Evolutionary conservation across 1,140 invertebrate genomes (phyloP).

Genomic region (Aphaenogaster ashmeadi): DNA sequence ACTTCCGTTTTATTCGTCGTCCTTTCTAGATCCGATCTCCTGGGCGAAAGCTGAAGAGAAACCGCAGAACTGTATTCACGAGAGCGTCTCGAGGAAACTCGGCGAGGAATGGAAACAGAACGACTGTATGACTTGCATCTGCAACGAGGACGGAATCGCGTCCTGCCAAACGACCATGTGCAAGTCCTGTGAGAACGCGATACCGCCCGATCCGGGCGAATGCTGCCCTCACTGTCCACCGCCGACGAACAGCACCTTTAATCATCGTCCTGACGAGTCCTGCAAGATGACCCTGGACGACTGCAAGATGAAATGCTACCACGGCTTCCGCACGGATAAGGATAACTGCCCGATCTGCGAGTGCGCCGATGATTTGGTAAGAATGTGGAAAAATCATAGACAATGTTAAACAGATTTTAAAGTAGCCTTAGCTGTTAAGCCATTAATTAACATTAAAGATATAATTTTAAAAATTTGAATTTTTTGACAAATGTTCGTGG

Average conservation of each 20-base stretch:
- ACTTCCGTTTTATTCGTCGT: neutral
- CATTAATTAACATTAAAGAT: neutral
- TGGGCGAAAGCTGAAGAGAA: conserved; percentile 73
- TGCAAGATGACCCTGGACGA: conserved; percentile 63
- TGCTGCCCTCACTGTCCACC: conserved; percentile 83
- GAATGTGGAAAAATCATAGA: neutral
- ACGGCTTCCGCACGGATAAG: conserved; percentile 72
- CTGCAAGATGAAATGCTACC: conserved; percentile 78
- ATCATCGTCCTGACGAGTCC: neutral
- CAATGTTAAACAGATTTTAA: neutral
- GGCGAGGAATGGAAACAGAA: conserved; percentile 81
- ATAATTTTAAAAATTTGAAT: too few relatives aligned
- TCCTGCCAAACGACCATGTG: conserved; percentile 84
- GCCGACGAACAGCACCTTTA: conserved; percentile 44
- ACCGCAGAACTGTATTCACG: conserved; percentile 75
- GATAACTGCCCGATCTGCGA: conserved; percentile 79
- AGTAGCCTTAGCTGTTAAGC: neutral
- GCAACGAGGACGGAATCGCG: conserved; percentile 74
- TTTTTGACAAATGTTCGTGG: too few relatives aligned
- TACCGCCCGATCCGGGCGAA: conserved; percentile 77
- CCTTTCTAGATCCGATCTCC: conserved; percentile 74
- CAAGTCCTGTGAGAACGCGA: conserved; percentile 81
- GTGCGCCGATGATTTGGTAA: conserved; percentile 69
- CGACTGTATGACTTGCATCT: conserved; percentile 80
- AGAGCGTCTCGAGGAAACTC: conserved; percentile 69